Conservation (phyloP, 2,113 vertebrate species). For the Buteo buteo region DNA sequence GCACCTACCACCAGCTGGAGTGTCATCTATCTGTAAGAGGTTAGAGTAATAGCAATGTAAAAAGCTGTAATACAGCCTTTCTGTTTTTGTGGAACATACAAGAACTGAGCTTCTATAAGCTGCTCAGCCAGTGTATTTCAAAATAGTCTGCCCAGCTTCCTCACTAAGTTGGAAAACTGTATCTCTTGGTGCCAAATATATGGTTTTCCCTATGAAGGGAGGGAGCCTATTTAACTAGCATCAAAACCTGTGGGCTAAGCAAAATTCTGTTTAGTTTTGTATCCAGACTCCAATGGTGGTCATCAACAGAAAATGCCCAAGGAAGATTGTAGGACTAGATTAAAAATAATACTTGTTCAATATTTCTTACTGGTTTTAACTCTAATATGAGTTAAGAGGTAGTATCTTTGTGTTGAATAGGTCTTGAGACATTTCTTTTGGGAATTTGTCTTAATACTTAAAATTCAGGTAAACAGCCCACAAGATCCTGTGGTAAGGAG, state of each 20-base stretch:
- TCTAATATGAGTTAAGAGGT: neutral
- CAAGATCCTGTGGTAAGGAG: neutral
- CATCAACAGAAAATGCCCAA: neutral
- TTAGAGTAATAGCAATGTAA: neutral
- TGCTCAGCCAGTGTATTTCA: neutral
- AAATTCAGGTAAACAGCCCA: neutral
- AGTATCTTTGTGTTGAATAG: neutral
- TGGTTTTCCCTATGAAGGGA: neutral
- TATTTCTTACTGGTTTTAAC: neutral
- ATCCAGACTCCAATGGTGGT: neutral
- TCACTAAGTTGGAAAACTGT: neutral
- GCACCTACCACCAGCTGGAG: neutral
- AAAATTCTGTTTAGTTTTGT: neutral
- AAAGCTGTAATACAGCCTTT: neutral
- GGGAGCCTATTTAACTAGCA: neutral
- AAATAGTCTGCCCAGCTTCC: neutral
- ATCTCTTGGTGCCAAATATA: neutral
- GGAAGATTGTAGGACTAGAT: neutral
- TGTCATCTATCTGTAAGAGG: neutral
- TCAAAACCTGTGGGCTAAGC: neutral
- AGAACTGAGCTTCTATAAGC: neutral
- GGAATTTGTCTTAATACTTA: neutral
- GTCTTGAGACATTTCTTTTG: neutral
- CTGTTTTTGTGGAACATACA: neutral
- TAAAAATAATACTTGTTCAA: neutral